A percentile compares a stretch with the other conserved stretches of the same genome.
Conservation (phyloP, 2,113 vertebrate species). For the Callorhinus ursinus region DNA sequence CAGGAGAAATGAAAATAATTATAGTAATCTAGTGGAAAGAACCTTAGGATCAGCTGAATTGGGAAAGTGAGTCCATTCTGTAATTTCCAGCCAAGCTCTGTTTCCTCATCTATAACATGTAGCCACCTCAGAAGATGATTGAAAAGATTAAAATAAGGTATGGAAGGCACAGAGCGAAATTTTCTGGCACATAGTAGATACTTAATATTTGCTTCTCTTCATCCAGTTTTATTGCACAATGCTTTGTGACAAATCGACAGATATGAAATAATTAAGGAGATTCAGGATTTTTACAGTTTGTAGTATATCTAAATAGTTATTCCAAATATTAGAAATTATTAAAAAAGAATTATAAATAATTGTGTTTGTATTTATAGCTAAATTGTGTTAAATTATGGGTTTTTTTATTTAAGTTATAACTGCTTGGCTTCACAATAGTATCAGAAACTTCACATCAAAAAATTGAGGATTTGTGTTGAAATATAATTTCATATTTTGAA, state of each 20-base stretch:
- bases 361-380: not conserved
- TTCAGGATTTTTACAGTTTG: not conserved
- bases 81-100: not conserved
- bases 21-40: not conserved
- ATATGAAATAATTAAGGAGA: not conserved
- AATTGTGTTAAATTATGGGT: not conserved
- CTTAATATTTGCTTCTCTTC: not conserved
- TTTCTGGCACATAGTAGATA: not conserved
- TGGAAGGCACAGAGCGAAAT: constrained; percentile 3
- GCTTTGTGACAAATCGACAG: not conserved
- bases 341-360: not conserved
- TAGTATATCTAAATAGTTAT: not conserved
- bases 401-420: not conserved
- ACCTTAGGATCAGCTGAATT: not conserved
- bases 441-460: not conserved
- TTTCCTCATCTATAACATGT: not conserved
- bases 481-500: not conserved
- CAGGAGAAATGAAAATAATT: constrained; percentile 34
- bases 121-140: not conserved
- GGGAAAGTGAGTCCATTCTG: not conserved
- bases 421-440: not conserved
- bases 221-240: not conserved
- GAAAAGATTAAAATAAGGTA: not conserved
- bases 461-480: not conserved
- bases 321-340: not conserved